A percentile compares a stretch with the other conserved stretches of the same genome.
Evolutionary conservation across 2,113 vertebrate species (phyloP).

Genomic region (Pedionomus torquatus): DNA sequence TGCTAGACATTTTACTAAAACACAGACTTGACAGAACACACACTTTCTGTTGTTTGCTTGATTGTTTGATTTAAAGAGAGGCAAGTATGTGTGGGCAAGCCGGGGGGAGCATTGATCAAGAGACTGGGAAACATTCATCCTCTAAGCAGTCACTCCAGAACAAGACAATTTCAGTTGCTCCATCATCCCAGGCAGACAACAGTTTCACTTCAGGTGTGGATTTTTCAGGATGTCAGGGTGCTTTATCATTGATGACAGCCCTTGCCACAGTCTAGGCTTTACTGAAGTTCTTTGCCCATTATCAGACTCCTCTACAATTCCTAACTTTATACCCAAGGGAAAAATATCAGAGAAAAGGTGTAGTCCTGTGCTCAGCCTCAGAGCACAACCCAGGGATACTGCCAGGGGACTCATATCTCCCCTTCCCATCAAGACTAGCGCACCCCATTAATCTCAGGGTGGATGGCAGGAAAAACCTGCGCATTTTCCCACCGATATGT

Average conservation of each 20-base stretch:
- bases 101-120: background rate
- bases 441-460: background rate
- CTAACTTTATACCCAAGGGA: background rate
- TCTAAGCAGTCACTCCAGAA: background rate
- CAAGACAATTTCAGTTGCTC: background rate
- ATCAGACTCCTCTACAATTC: background rate
- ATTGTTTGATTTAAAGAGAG: background rate
- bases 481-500: background rate
- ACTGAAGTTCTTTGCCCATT: rapidly evolving
- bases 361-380: background rate
- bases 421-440: rapidly evolving
- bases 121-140: background rate
- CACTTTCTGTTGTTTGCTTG: background rate
- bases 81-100: background rate
- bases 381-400: rapidly evolving
- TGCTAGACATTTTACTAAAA: background rate
- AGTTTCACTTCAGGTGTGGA: background rate
- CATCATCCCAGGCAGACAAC: background rate
- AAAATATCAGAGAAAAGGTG: background rate
- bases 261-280: rapidly evolving
- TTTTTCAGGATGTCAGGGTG: background rate
- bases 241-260: rapidly evolving
- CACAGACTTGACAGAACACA: background rate
- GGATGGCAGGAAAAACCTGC: background rate
- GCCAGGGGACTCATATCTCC: background rate